phyloP scores from a whole-genome alignment of 2,113 vertebrate species.

The Gymnarchus niloticus region DNA sequence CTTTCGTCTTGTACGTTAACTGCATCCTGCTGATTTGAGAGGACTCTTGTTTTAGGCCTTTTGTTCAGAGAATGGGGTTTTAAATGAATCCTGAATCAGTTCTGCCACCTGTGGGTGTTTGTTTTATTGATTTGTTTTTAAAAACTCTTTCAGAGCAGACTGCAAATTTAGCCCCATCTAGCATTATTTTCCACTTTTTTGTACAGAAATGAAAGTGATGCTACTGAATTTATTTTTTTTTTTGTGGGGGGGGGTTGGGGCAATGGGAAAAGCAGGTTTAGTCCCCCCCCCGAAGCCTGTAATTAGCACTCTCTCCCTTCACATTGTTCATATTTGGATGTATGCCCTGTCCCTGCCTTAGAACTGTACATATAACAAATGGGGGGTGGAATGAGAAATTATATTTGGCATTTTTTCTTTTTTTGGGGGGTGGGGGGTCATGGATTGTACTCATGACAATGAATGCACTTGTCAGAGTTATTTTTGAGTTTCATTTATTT shows the following conservation, averaged over 20 bases:
- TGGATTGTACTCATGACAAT: not conserved
- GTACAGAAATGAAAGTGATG: slow-evolving; percentile 18
- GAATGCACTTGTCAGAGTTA: not conserved
- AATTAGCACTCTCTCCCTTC: slow-evolving; percentile 25
- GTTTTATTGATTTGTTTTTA: slow-evolving; percentile 21
- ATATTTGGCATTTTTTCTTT: slow-evolving; percentile 67
- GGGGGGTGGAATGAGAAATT: slow-evolving; percentile 64
- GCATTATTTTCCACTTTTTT: slow-evolving; percentile 17
- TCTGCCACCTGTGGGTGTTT: not conserved
- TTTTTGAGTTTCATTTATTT: not conserved
- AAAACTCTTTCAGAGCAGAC: slow-evolving; percentile 1
- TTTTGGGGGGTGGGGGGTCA: slow-evolving; percentile 46
- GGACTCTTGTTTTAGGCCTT: not conserved
- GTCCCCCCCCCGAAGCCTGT: not conserved
- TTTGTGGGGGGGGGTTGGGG: slow-evolving; percentile 38
- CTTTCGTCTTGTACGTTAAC: not conserved
- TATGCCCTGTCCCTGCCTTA: slow-evolving; percentile 45
- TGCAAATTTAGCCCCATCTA: slow-evolving; percentile 11
- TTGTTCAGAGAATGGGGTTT: not conserved
- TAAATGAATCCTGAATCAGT: not conserved
- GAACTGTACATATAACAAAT: slow-evolving; percentile 72
- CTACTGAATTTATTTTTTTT: slow-evolving; percentile 7
- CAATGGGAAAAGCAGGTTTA: slow-evolving; percentile 5
- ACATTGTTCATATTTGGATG: not conserved
- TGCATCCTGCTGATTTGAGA: not conserved